Conservation (phyloP, 1,140 invertebrate species). For the Papilio glaucus region DNA sequence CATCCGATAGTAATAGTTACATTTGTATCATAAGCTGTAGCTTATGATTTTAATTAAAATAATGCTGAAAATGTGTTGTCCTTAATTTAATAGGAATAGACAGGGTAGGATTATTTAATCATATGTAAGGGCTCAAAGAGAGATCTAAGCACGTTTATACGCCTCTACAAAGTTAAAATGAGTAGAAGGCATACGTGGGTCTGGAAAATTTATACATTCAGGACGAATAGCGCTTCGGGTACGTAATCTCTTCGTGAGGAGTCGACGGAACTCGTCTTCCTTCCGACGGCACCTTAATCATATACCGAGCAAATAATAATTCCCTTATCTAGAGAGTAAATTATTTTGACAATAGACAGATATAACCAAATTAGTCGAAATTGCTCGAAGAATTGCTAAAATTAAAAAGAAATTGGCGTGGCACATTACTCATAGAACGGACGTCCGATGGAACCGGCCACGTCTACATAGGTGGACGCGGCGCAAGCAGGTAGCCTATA, state of each 20-base stretch:
- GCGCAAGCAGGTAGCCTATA: not conserved
- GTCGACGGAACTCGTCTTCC: not conserved
- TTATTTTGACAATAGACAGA: too few species aligned
- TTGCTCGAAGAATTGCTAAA: too few species aligned
- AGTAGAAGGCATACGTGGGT: conserved; percentile 7
- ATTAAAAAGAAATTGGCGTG: not conserved
- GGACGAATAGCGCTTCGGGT: conserved; percentile 13
- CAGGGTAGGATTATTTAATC: not conserved
- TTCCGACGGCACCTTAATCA: not conserved
- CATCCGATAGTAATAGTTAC: too few species aligned
- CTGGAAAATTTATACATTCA: conserved; percentile 24
- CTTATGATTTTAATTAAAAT: not conserved
- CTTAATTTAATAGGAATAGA: not conserved
- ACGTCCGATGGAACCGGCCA: too few species aligned
- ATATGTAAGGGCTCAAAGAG: not conserved
- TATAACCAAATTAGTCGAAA: too few species aligned
- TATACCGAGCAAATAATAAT: not conserved
- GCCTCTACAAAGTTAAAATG: conserved; percentile 27
- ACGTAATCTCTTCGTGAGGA: conserved; percentile 25
- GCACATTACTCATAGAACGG: too few species aligned
- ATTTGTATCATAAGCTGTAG: too few species aligned
- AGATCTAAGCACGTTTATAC: not conserved
- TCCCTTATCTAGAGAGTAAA: not conserved
- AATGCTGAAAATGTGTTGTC: not conserved
- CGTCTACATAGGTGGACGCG: too few species aligned